Base-by-base conservation (phyloP, 1,140 invertebrate genomes). In the Drosophila seguyi region DNA sequence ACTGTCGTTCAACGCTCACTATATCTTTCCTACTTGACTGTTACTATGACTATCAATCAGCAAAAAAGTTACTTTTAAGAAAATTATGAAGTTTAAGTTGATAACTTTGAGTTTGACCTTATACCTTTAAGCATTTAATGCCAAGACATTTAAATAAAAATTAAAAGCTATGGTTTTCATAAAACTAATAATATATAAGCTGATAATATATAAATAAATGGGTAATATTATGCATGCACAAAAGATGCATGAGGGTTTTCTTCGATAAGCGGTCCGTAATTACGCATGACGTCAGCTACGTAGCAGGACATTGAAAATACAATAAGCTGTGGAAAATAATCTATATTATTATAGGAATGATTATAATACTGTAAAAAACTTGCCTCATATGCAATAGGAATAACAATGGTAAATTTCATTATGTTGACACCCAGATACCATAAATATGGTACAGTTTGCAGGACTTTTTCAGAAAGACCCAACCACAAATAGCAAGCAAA, bases 371-470 rank as follows among this genome's bases (percentile, higher is more conserved):
- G 34, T 11, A 38, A 38, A 1, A 8, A n/a, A 55, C 52, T 38
- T 55, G 20, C 52, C 34, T 55, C 52, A n/a, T 11, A 38, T 55
- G 34, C 20, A 36, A 55, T 55, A n/a, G 52, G 34, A n/a, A 25
- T 55, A 55, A 55, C 2, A 25, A 55, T 55, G 52, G 14, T 6
- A 22, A 11, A 55, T n/a, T 55, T 38, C 3, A 38, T 6, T 8
- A 55, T 25, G 10, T 38, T n/a, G 20, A 22, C 2, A 3, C 34
- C 52, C 14, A 38, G 34, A 55, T 6, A n/a, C 52, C 52, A 55
- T 4, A 55, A 38, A 55, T 55, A 38, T n/a, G 52, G 34, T 4
- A 11, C 34, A 38, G 34, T n/a, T 22, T 11, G 7, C 20, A 25
- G 34, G 36, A 55, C 36, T 11, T 55, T 11, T 25, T 22, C 14